These are phyloP conservation scores for Notothenia rossii DNA, from an alignment of 2,113 vertebrate species.

Conservation along the genomic window DNA sequence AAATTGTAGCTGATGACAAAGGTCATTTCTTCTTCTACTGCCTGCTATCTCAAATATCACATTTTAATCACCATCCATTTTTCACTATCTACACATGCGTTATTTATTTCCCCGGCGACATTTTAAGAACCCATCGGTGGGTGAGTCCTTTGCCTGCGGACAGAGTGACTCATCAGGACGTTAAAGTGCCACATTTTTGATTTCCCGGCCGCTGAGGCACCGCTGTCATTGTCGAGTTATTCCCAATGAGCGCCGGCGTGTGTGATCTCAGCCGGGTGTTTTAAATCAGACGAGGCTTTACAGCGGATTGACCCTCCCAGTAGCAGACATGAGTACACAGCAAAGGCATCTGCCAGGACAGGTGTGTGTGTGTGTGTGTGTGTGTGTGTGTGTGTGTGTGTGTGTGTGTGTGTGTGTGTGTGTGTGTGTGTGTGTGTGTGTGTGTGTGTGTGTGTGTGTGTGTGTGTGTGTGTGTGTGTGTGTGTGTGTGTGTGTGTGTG, in stretches of 20 bases:
- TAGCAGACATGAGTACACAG: constrained; percentile 72
- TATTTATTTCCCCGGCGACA: constrained; percentile 24
- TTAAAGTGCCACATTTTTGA: constrained; percentile 46
- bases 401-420: background rate
- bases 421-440: constrained; percentile 38
- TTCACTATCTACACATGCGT: background rate
- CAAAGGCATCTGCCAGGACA: constrained; percentile 74
- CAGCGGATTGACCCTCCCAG: constrained; percentile 61
- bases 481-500: constrained; percentile 35
- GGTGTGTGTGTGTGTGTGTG: constrained; percentile 57
- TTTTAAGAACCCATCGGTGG: constrained; percentile 25
- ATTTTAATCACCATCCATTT: background rate
- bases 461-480: constrained; percentile 51
- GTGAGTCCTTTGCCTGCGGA: background rate
- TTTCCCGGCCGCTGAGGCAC: constrained; percentile 47
- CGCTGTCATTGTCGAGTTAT: constrained; percentile 63
- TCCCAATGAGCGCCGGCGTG: constrained; percentile 38
- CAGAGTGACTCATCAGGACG: constrained; percentile 9
- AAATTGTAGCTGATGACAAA: constrained; percentile 3
- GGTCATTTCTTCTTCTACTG: background rate
- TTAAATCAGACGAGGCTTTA: constrained; percentile 80
- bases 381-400: constrained; percentile 23
- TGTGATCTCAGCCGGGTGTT: constrained; percentile 75
- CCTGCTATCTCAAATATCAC: background rate
- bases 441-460: constrained; percentile 20